Conservation (phyloP, 1,140 invertebrate species). For the Hylaeus anthracinus region DNA sequence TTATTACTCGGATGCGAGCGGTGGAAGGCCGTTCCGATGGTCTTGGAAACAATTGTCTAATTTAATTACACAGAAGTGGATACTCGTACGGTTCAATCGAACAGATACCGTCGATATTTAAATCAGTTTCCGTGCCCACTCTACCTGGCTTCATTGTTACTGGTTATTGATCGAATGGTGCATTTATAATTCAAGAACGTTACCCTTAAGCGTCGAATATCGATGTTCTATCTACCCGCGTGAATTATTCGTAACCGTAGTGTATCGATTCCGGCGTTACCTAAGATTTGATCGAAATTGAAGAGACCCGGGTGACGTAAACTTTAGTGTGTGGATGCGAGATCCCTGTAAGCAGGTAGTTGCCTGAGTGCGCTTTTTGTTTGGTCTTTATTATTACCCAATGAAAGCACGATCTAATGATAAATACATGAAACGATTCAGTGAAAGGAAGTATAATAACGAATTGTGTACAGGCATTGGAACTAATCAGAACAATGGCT, state of each 20-base stretch:
- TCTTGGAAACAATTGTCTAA: slow-evolving; percentile 19
- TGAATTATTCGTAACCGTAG: not conserved
- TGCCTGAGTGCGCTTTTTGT: too few relatives aligned
- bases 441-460: too few relatives aligned
- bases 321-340: too few relatives aligned
- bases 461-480: too few relatives aligned
- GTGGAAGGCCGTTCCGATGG: not conserved
- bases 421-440: too few relatives aligned
- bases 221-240: slow-evolving; percentile 6
- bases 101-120: slow-evolving; percentile 31
- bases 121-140: slow-evolving; percentile 3
- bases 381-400: too few relatives aligned
- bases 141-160: not conserved
- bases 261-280: not conserved
- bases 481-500: not conserved
- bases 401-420: too few relatives aligned
- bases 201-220: slow-evolving; percentile 24
- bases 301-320: too few relatives aligned
- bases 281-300: not conserved
- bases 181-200: slow-evolving; percentile 30
- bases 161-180: slow-evolving; percentile 4
- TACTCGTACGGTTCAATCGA: slow-evolving; percentile 30
- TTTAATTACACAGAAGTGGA: slow-evolving; percentile 40
- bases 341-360: too few relatives aligned
- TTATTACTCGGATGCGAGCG: slow-evolving; percentile 13